Evolutionary conservation across 2,797 vertebrate species (phyloP).

Genomic region (Champsocephalus gunnari): DNA sequence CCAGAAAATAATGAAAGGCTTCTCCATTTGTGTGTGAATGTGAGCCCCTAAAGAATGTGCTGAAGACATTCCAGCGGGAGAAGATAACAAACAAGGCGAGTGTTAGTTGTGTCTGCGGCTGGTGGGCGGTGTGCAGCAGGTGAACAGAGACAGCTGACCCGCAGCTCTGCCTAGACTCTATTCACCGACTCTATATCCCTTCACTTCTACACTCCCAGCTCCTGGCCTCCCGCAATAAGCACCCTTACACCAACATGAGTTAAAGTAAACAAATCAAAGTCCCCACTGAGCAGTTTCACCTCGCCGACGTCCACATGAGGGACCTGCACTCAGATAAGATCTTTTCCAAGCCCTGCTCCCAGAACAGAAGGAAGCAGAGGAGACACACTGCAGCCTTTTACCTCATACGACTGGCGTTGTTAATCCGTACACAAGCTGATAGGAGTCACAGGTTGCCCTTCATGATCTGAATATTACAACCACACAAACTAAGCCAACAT

Average conservation of each 20-base stretch:
- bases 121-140: slow-evolving; percentile 73
- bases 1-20: slow-evolving; percentile 53
- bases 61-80: slow-evolving; percentile 82
- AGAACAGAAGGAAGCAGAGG: slow-evolving; percentile 51
- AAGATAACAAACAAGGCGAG: slow-evolving; percentile 80
- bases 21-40: slow-evolving; percentile 66
- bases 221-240: slow-evolving; percentile 47
- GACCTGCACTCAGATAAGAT: slow-evolving; percentile 61
- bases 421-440: background rate
- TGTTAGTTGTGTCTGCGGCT: slow-evolving; percentile 74
- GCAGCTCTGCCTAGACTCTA: slow-evolving; percentile 37
- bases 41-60: slow-evolving; percentile 77
- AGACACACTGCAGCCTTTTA: background rate
- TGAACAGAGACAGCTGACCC: slow-evolving; percentile 72
- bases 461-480: background rate
- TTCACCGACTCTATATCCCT: slow-evolving; percentile 45
- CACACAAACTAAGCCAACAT: background rate
- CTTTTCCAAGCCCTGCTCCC: slow-evolving; percentile 37
- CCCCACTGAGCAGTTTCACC: slow-evolving; percentile 41
- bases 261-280: slow-evolving; percentile 70
- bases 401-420: slow-evolving; percentile 1
- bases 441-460: background rate
- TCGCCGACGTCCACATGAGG: slow-evolving; percentile 61
- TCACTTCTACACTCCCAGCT: slow-evolving; percentile 18
- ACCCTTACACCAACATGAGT: slow-evolving; percentile 34